Evolutionary conservation across 2,888 invertebrate genomes (phyloP), one percentile per base, ranked within the genome.

Genomic region (Odontomyia ornata): DNA sequence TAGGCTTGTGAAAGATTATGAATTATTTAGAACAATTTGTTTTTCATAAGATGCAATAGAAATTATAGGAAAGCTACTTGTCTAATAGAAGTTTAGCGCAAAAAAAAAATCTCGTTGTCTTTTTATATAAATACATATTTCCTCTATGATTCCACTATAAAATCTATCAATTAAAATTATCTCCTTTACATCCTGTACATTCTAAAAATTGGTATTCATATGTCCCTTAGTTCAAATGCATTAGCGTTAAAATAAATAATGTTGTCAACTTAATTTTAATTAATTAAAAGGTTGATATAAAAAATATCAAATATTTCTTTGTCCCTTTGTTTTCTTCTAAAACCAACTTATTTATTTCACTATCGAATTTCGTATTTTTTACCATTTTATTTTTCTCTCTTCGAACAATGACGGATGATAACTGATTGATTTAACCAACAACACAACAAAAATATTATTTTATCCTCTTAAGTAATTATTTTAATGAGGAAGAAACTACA

Each of bases 61-160:
- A 15, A 9, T 64, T 11, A 65, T n/a, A 36, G 18, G 69, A 67
- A 11, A 13, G 69, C 46, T 46, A 18, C 1, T 23, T 65, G 65
- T 30, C 65, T 30, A 65, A n/a, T 65, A 65, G 15, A 65, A 25
- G 7, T 5, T 60, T 64, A 64, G 25, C n/a, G n/a, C n/a, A n/a
- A 27, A 71, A 36, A 36, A 73, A 73, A 43, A 73, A 73, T 73
- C 73, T 73, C 73, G 73, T 73, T 73, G 73, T 73, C 73, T 73
- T 73, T 73, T 56, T 56, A 56, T 47, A 52, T 71, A 71, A 46
- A 15, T 67, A 23, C 46, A 23, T 46, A 23, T 2, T 13, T 52
- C 15, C 15, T 28, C 21, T 72, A 21, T 52, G 5, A 46, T 57
- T 73, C 36, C 57, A 64, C 69, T 69, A 69, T 69, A 57, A 60